Conservation (phyloP, 2,888 invertebrate species). For the Drosophila sordidula region DNA sequence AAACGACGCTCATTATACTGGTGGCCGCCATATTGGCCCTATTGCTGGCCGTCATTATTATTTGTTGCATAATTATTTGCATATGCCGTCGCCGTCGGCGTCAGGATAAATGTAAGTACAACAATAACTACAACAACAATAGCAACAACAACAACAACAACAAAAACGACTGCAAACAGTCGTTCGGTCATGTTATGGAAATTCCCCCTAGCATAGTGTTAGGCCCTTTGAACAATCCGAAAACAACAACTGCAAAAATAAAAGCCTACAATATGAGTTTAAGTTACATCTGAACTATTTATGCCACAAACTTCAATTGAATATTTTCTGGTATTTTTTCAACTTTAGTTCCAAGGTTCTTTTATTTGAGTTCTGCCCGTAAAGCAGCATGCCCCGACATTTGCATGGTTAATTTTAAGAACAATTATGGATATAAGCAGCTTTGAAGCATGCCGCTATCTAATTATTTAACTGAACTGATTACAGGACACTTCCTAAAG, state of each 20-base stretch:
- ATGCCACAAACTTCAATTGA: slow-evolving; percentile 18
- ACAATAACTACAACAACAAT: slow-evolving; percentile 31
- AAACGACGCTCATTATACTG: slow-evolving; percentile 91
- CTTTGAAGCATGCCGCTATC: slow-evolving; percentile 34
- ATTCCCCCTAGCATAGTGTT: slow-evolving; percentile 68
- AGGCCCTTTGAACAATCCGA: slow-evolving; percentile 41
- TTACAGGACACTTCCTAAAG: slow-evolving; percentile 10
- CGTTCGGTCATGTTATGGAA: slow-evolving; percentile 34
- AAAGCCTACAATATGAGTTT: slow-evolving; percentile 24
- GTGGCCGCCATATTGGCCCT: slow-evolving; percentile 89
- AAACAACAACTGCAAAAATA: slow-evolving; percentile 23
- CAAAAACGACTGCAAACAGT: slow-evolving; percentile 23
- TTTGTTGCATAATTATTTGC: slow-evolving; percentile 94
- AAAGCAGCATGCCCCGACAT: slow-evolving; percentile 19
- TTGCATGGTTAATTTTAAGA: slow-evolving; percentile 29
- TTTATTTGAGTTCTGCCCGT: slow-evolving; percentile 9
- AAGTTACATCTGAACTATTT: slow-evolving; percentile 22
- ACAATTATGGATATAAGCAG: neutral
- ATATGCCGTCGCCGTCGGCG: slow-evolving; percentile 92
- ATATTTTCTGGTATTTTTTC: slow-evolving; percentile 5
- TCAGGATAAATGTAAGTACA: slow-evolving; percentile 85
- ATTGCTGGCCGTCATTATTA: slow-evolving; percentile 90
- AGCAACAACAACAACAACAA: slow-evolving; percentile 2
- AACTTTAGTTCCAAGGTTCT: neutral
- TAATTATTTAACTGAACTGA: slow-evolving; percentile 8